Evolutionary conservation across 2,113 vertebrate genomes (phyloP), one percentile per base, ranked within the genome.

Genomic region (Hystrix cristata): DNA sequence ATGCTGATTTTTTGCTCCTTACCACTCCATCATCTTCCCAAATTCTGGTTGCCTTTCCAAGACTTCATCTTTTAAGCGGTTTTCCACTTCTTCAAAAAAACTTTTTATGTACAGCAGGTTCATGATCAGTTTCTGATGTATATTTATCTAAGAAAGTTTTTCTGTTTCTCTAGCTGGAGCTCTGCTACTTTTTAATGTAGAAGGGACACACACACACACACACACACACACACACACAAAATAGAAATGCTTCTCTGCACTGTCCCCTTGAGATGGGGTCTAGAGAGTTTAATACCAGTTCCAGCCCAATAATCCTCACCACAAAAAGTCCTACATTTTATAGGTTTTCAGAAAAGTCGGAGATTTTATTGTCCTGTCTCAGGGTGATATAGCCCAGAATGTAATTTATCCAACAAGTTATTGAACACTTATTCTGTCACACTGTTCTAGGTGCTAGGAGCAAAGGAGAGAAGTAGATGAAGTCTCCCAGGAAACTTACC

Each of bases 251-350:
- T 91, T 90, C 19, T 95, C 72, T 82, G 53, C 43, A 78, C 43
- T 62, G 8, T 51, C 12, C 86, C 62, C 72, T 4, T 71, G 16
- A 88, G 43, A 74, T 57, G 55, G 29, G 31, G n/a, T 83, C 93
- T 48, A 53, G 60, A 84, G 25, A 97, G 18, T 34, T 67, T 31
- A 71, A 46, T 27, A 86, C 48, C 46, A 82, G 15, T 81, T 87
- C 59, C 8, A 62, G 74, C 10, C 31, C 46, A 51, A 59, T 91
- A n/a, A 38, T 43, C 19, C 62, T 89, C 46, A 12, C 51, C 62
- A 76, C 69, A 53, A 31, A 94, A 95, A 82, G 27, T 65, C 87
- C 87, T 59, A 62, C 29, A 83, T 91, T 59, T 95, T 80, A 85
- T 16, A 89, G 53, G 11, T 80, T 91, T 82, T 94, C 76, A 78